phyloP scores from a whole-genome alignment of 2,113 vertebrate genomes.

The Acrocephalus arundinaceus region DNA sequence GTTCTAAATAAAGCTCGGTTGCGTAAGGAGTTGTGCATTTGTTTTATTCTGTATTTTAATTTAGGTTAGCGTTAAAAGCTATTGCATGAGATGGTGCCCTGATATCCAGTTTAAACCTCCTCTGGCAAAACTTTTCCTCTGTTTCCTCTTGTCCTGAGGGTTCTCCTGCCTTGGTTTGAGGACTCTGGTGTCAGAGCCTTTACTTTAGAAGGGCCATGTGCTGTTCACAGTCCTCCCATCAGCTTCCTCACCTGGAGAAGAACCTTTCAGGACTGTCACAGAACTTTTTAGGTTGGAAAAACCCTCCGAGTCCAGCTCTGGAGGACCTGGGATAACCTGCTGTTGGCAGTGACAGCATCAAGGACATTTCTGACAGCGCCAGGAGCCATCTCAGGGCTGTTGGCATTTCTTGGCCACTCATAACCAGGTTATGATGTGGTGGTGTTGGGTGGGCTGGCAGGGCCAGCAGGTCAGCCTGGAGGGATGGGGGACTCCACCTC shows the following conservation, averaged over 20 bases:
- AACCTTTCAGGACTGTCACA: too few species aligned
- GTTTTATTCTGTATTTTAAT: not conserved
- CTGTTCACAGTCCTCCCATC: not conserved
- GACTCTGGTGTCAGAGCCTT: not conserved
- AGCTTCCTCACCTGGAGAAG: not conserved
- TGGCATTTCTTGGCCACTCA: not conserved
- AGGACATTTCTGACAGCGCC: not conserved
- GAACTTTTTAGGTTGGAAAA: too few species aligned
- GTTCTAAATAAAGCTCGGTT: slow-evolving; percentile 69
- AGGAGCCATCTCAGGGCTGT: not conserved
- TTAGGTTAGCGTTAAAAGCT: not conserved
- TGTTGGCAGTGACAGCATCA: not conserved
- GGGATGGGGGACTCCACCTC: not conserved
- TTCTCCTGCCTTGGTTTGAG: not conserved
- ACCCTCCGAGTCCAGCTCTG: not conserved
- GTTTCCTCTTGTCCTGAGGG: not conserved
- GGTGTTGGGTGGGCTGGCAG: not conserved
- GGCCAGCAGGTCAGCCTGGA: not conserved
- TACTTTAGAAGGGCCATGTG: not conserved
- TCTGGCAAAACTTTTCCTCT: not conserved
- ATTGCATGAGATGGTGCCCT: not conserved
- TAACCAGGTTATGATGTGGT: fast-evolving
- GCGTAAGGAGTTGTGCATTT: not conserved
- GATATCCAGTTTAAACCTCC: not conserved
- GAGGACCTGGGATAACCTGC: not conserved